Percentiles rank a stretch among this genome's conserved stretches.
These are phyloP conservation scores for Rousettus leschenaultii DNA, from an alignment of 2,113 vertebrate species.

Conservation along the genomic window DNA sequence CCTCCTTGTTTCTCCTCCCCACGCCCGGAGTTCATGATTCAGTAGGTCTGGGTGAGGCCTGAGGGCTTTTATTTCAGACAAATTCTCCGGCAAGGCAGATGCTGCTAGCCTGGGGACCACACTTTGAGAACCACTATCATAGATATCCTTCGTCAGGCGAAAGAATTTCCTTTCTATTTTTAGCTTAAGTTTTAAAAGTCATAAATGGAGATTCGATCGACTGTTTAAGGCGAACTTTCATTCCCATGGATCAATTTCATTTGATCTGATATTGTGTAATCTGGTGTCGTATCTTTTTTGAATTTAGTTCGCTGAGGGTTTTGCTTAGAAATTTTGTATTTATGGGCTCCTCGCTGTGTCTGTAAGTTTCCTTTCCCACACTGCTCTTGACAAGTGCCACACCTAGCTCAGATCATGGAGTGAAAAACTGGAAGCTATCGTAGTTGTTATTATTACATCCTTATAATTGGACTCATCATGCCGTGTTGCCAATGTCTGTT, in stretches of 20 bases:
- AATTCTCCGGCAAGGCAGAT: neutral
- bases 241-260: neutral
- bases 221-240: neutral
- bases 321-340: neutral
- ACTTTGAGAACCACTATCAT: neutral
- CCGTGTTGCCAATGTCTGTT: rapidly evolving
- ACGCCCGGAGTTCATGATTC: too few relatives aligned
- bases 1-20: neutral
- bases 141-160: neutral
- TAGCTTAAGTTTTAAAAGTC: neutral
- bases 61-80: neutral
- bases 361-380: neutral
- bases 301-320: neutral
- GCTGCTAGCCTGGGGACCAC: neutral
- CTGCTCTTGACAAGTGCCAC: rapidly evolving
- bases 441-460: too few relatives aligned
- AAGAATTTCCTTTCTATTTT: neutral
- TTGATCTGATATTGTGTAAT: neutral
- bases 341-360: neutral
- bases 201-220: neutral
- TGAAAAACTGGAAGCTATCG: rapidly evolving
- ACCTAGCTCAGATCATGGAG: neutral
- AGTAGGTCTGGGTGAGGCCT: neutral
- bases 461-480: rapidly evolving
- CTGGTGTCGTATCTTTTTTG: neutral